A percentile compares a stretch with the other conserved stretches of the same genome.
These are phyloP conservation scores for Trematomus bernacchii DNA, from an alignment of 2,797 vertebrate genomes.

Conservation along the genomic window DNA sequence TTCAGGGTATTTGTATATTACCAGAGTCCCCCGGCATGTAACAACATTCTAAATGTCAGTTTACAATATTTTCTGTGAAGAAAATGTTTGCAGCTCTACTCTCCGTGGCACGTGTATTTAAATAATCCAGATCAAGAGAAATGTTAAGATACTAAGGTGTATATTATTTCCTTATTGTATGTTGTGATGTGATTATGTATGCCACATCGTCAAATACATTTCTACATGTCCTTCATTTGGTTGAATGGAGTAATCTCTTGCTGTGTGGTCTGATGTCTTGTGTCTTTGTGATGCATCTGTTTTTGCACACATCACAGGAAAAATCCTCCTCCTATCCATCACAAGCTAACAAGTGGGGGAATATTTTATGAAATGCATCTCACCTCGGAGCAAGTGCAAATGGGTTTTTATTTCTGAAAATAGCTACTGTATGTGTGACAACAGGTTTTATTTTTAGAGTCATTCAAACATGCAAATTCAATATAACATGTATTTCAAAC, in stretches of 20 bases:
- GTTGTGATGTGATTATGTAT: background rate
- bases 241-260: conserved; percentile 1
- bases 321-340: background rate
- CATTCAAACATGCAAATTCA: conserved; percentile 24
- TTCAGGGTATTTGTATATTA: background rate
- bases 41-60: background rate
- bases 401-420: conserved; percentile 24
- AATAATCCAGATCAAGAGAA: background rate
- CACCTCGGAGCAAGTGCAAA: conserved; percentile 5
- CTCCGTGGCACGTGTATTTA: background rate
- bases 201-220: background rate
- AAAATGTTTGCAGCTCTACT: background rate
- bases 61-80: background rate
- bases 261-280: background rate
- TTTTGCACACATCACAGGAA: background rate
- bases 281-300: conserved; percentile 7
- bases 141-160: background rate
- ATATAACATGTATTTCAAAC: conserved; percentile 21
- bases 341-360: conserved; percentile 20
- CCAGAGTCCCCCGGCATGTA: background rate
- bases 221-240: background rate
- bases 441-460: conserved; percentile 19
- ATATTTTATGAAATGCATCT: conserved; percentile 20
- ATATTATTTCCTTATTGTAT: background rate
- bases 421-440: conserved; percentile 7